These are phyloP conservation scores for Toxostoma redivivum DNA, from an alignment of 2,113 vertebrate genomes.

Conservation along the genomic window DNA sequence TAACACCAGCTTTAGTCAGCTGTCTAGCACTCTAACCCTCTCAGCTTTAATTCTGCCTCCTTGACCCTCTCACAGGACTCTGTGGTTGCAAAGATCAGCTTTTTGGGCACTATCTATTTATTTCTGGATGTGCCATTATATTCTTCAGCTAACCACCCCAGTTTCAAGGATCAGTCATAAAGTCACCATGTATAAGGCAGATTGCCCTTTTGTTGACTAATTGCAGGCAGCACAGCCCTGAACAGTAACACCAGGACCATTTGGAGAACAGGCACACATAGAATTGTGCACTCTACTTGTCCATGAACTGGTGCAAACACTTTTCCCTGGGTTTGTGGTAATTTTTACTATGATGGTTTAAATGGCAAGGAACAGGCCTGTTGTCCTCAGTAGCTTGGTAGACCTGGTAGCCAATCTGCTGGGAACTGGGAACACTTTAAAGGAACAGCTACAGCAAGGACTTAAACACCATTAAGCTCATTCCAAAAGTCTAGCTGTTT, in stretches of 20 bases:
- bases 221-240: not conserved
- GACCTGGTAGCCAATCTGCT: not conserved
- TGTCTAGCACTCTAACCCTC: not conserved
- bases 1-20: not conserved
- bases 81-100: not conserved
- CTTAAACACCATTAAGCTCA: constrained; percentile 34
- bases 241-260: not conserved
- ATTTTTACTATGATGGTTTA: not conserved
- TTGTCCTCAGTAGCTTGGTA: not conserved
- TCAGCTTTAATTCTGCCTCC: not conserved
- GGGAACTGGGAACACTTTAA: not conserved
- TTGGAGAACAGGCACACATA: not conserved
- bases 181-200: not conserved
- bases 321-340: not conserved
- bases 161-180: not conserved
- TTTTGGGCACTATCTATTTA: not conserved
- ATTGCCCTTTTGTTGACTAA: not conserved
- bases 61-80: not conserved
- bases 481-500: constrained; percentile 25
- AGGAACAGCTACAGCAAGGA: not conserved
- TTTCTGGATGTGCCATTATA: not conserved
- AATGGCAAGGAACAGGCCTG: not conserved
- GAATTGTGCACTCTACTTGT: not conserved
- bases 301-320: not conserved
- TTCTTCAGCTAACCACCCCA: not conserved